phyloP scores from a whole-genome alignment of 2,797 vertebrate genomes.

The Pangasius macronema region DNA sequence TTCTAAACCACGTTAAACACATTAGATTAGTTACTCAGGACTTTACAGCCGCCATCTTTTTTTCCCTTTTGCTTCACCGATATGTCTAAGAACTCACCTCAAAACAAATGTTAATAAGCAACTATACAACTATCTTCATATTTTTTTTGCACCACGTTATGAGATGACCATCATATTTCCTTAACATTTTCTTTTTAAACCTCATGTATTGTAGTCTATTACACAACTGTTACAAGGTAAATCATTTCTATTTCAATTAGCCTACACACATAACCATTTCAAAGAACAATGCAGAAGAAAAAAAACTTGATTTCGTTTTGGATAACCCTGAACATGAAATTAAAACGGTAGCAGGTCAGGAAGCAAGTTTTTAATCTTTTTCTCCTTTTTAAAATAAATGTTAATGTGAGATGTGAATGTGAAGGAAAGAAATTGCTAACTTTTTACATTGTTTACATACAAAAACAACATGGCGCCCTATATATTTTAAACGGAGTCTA shows the following conservation, averaged over 20 bases:
- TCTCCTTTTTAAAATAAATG: not conserved
- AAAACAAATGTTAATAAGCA: not conserved
- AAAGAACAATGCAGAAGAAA: not conserved
- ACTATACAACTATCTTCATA: not conserved
- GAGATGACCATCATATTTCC: not conserved
- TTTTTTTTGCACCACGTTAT: not conserved
- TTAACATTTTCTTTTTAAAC: not conserved
- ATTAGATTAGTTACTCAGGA: not conserved
- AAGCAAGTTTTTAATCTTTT: not conserved
- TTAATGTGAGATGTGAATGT: not conserved
- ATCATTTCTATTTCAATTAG: not conserved
- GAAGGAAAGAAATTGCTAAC: not conserved
- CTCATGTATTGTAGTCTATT: not conserved
- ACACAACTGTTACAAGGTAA: not conserved
- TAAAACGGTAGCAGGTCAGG: not conserved
- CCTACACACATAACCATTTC: not conserved
- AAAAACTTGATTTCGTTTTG: not conserved
- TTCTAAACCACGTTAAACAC: not conserved
- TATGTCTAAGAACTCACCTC: too few species aligned
- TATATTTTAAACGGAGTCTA: not conserved
- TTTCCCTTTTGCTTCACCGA: not conserved
- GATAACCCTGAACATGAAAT: not conserved
- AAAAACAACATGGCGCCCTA: not conserved
- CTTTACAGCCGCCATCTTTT: not conserved
- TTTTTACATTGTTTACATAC: not conserved